Evolutionary conservation across 2,797 vertebrate genomes (phyloP).

Genomic region (Caiman crocodilus): DNA sequence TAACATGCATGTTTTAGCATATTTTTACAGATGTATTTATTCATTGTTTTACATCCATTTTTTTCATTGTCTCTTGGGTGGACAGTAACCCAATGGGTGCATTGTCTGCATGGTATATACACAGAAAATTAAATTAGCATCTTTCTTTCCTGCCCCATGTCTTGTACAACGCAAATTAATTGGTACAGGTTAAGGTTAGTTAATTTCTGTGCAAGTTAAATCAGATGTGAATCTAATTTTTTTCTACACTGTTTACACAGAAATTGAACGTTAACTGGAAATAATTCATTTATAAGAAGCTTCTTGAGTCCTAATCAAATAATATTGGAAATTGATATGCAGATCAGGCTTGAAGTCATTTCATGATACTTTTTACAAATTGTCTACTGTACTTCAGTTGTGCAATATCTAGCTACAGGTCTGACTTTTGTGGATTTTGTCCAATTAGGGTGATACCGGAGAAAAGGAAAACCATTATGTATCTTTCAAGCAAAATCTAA

Average conservation of each 20-base stretch:
- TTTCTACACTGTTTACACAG: background rate
- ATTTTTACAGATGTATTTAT: background rate
- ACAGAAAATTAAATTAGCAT: background rate
- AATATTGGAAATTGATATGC: background rate
- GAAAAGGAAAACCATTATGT: background rate
- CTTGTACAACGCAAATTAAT: slow-evolving; percentile 13
- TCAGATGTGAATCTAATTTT: background rate
- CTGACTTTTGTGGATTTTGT: background rate
- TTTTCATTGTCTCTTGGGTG: background rate
- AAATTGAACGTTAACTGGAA: background rate
- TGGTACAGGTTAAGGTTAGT: background rate
- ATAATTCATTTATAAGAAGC: background rate
- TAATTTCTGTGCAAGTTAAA: slow-evolving; percentile 31
- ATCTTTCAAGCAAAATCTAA: background rate
- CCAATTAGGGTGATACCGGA: background rate
- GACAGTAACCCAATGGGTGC: background rate
- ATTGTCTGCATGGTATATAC: background rate
- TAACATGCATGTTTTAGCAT: background rate
- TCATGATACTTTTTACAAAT: background rate
- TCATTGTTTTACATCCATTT: background rate
- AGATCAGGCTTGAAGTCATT: background rate
- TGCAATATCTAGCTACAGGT: background rate
- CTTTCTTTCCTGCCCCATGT: background rate
- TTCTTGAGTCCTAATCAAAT: background rate
- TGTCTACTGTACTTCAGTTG: background rate